These are phyloP conservation scores for Nomia melanderi DNA, from an alignment of 1,140 invertebrate genomes.

Conservation along the genomic window DNA sequence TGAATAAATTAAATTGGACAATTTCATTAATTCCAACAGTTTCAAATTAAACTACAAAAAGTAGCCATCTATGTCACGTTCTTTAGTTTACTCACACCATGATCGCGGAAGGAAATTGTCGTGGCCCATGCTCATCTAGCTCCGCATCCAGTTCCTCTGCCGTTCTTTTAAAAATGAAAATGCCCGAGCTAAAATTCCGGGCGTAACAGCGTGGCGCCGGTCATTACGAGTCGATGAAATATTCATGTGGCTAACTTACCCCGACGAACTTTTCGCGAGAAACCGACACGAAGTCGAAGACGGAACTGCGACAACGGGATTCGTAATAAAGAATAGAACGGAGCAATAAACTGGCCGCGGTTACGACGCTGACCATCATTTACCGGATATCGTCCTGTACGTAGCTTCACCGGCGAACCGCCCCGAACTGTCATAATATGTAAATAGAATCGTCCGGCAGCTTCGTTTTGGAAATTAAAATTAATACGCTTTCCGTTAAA, in stretches of 20 bases:
- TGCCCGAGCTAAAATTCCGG: background rate
- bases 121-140: too few relatives aligned
- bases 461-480: too few relatives aligned
- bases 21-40: too few relatives aligned
- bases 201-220: background rate
- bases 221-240: conserved; percentile 55
- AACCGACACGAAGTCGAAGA: conserved; percentile 6
- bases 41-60: too few relatives aligned
- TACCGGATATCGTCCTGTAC: conserved; percentile 31
- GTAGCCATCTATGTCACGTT: too few relatives aligned
- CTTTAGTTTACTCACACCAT: too few relatives aligned
- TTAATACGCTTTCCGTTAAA: too few relatives aligned
- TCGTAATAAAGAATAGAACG: conserved; percentile 32
- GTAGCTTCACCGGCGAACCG: background rate
- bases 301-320: background rate
- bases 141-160: too few relatives aligned
- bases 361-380: conserved; percentile 31
- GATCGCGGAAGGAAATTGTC: background rate
- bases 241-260: conserved; percentile 46
- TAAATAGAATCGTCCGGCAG: too few relatives aligned
- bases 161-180: conserved; percentile 6
- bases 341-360: conserved; percentile 37
- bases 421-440: conserved; percentile 2
- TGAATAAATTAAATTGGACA: too few relatives aligned
- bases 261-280: conserved; percentile 28